These are phyloP conservation scores for Danio choprae DNA, from an alignment of 2,797 vertebrate genomes.

Conservation along the genomic window DNA sequence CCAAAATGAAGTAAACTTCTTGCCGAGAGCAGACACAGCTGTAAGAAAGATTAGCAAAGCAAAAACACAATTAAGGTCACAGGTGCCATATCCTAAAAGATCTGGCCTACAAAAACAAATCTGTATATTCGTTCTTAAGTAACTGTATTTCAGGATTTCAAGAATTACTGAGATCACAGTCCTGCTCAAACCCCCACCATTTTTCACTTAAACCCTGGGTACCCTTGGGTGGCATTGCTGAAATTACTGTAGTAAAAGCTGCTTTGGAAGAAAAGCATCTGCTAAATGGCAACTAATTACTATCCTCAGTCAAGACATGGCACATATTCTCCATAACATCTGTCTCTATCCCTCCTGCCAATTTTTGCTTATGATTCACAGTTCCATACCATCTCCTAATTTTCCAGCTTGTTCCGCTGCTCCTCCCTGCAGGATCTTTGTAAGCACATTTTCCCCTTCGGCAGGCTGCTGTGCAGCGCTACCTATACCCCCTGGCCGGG, in stretches of 20 bases:
- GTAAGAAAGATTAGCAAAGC: constrained; percentile 57
- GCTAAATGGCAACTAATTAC: constrained; percentile 31
- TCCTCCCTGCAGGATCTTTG: constrained; percentile 94
- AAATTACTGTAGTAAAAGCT: constrained; percentile 8
- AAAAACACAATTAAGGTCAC: constrained; percentile 42
- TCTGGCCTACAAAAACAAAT: background rate
- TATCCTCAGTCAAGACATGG: constrained; percentile 16
- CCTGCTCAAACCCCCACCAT: background rate
- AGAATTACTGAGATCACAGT: constrained; percentile 10
- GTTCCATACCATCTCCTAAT: constrained; percentile 90
- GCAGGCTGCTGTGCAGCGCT: constrained; percentile 80
- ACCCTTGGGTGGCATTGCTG: background rate
- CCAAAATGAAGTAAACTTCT: constrained; percentile 99
- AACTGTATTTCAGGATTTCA: background rate
- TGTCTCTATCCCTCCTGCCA: constrained; percentile 10
- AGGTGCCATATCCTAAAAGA: background rate
- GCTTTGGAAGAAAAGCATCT: constrained; percentile 29
- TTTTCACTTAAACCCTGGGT: constrained; percentile 10
- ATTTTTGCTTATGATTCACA: constrained; percentile 24
- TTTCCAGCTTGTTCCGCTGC: constrained; percentile 98
- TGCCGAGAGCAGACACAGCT: constrained; percentile 97
- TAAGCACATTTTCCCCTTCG: constrained; percentile 93
- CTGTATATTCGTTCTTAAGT: constrained; percentile 4
- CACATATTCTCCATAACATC: constrained; percentile 19
- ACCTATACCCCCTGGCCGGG: constrained; percentile 82